Evolutionary conservation across 2,113 vertebrate genomes (phyloP).

Genomic region (Hippotragus niger): DNA sequence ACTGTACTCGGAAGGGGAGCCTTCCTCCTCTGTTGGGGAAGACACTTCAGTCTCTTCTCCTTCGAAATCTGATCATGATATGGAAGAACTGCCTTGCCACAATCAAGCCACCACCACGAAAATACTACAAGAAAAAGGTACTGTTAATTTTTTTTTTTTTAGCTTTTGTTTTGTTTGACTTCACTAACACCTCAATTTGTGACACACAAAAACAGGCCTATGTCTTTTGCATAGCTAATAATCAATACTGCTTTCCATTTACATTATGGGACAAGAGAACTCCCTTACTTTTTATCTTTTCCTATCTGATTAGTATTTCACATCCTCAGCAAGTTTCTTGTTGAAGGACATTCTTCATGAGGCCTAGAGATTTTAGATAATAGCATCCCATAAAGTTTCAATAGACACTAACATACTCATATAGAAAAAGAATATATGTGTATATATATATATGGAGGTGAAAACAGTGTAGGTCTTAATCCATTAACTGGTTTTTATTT

Average conservation of each 20-base stretch:
- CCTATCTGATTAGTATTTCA: background rate
- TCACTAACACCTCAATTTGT: background rate
- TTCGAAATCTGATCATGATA: constrained; percentile 80
- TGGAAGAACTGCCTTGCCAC: constrained; percentile 82
- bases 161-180: background rate
- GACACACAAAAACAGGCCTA: background rate
- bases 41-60: constrained; percentile 74
- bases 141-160: background rate
- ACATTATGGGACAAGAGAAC: background rate
- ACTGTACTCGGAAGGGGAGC: constrained; percentile 57
- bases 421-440: background rate
- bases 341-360: background rate
- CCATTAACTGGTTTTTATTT: background rate
- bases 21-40: constrained; percentile 65
- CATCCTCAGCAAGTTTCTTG: background rate
- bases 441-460: background rate
- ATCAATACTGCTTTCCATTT: background rate
- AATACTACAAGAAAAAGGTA: constrained; percentile 80
- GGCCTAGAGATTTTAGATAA: background rate
- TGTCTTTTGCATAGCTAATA: background rate
- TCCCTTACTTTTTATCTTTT: background rate
- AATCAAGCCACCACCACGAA: constrained; percentile 69
- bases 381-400: background rate
- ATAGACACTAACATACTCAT: background rate
- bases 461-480: background rate